Base-by-base conservation (phyloP, 2,888 invertebrate species). In the Caenorhabditis parvicauda region DNA sequence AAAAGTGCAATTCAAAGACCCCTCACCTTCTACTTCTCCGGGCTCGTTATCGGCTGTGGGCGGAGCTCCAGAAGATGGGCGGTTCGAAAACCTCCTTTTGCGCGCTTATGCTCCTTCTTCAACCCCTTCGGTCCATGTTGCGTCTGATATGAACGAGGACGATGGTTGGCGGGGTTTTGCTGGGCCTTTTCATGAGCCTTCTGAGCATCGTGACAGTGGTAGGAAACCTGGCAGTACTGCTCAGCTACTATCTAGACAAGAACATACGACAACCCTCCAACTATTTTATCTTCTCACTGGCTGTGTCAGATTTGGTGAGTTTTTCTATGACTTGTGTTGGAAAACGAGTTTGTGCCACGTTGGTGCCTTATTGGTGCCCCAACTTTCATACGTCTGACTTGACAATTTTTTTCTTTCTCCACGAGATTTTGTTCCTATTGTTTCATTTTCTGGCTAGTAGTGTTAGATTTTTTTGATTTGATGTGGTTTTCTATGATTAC, bases 261-360 rank as follows among this genome's bases (percentile, higher is more conserved):
- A 76, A 75, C 64, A 86, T 87, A 66, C 84, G 98, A 54, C 95
- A 96, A 82, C 96, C 98, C 27, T 94, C 94, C 83, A 98, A 98
- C 85, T 98, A 96, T 85, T 98, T 96, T 86, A 95, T 98, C 70
- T 95, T 95, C 7, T 96, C 96, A 0, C 86, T 98, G 64, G 98
- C 98, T 44, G 91, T 94, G 86, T 96, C 70, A 93, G 80, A 80
- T 64, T 63, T 80, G 70, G 79, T 79, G 48, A 61, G 75, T 70
- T 43, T 52, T 27, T 7, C 17, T n/a, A n/a, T n/a, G n/a, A n/a
- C n/a, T n/a, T n/a, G n/a, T n/a, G n/a, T n/a, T n/a, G n/a, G n/a
- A n/a, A n/a, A n/a, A n/a, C n/a, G n/a, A n/a, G n/a, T n/a, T n/a
- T n/a, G n/a, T n/a, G n/a, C n/a, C n/a, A n/a, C n/a, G n/a, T n/a